Evolutionary conservation across 2,888 invertebrate genomes (phyloP).

Genomic region (Zaprionus bogoriensis): DNA sequence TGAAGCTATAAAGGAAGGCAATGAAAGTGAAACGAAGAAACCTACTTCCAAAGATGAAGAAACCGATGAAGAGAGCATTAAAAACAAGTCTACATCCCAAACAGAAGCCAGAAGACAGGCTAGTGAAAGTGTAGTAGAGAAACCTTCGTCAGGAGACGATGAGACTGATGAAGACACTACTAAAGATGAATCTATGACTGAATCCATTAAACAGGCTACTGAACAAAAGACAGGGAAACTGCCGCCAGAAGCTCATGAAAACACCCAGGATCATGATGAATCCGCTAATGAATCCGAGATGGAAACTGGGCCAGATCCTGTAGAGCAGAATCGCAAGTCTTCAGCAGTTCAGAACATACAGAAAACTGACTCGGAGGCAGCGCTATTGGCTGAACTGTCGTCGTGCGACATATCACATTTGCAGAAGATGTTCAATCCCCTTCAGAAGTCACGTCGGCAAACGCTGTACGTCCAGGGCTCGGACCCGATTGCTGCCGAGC

Average conservation of each 20-base stretch:
- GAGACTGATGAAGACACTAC: no score
- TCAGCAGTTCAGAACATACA: constrained; percentile 18
- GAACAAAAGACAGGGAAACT: no score
- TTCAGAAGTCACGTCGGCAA: constrained; percentile 70
- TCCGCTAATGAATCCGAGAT: not conserved
- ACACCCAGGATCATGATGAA: not conserved
- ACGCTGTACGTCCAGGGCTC: constrained; percentile 52
- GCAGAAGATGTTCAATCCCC: constrained; percentile 64
- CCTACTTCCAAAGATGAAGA: not conserved
- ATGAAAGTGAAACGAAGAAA: not conserved
- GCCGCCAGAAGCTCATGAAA: not conserved
- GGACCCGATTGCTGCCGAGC: constrained; percentile 22
- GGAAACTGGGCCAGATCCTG: not conserved
- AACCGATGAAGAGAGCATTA: no score
- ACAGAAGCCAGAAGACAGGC: no score
- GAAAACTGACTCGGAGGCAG: constrained; percentile 28
- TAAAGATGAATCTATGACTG: no score
- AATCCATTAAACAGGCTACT: no score
- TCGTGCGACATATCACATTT: constrained; percentile 57
- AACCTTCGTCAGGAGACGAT: no score
- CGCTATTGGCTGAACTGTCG: constrained; percentile 53
- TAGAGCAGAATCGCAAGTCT: constrained; percentile 5
- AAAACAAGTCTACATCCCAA: no score
- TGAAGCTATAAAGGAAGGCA: not conserved
- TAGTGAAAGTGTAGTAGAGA: no score